These are phyloP conservation scores for Shargacucullia verbasci DNA, from an alignment of 2,888 invertebrate genomes.

Conservation along the genomic window DNA sequence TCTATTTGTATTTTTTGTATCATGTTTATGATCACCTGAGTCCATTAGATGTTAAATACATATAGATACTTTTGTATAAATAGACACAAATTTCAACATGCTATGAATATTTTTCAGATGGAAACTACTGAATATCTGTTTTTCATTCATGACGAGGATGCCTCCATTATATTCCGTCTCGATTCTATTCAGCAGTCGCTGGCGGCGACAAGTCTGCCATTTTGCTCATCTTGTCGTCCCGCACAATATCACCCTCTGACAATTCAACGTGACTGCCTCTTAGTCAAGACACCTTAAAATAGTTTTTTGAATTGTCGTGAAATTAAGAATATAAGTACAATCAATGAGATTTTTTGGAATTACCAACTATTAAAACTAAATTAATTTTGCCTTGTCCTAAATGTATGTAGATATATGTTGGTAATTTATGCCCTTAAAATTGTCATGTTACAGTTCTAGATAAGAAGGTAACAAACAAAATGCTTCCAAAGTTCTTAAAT, in stretches of 20 bases:
- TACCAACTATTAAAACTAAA: no score
- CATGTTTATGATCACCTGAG: no score
- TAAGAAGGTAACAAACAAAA: no score
- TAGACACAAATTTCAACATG: neutral
- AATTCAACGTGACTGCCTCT: conserved; percentile 18
- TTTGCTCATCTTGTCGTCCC: conserved; percentile 37
- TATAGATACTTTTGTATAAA: no score
- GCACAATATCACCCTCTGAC: conserved; percentile 40
- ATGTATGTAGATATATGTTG: no score
- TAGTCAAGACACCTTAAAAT: conserved; percentile 15
- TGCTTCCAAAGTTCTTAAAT: no score
- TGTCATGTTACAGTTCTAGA: no score
- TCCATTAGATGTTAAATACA: no score
- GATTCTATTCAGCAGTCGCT: conserved; percentile 52
- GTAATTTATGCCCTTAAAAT: no score
- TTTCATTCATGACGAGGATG: conserved; percentile 48
- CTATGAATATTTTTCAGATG: neutral
- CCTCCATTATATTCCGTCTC: conserved; percentile 51
- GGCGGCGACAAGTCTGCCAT: conserved; percentile 66
- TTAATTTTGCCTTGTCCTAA: no score
- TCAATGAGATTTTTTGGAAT: no score
- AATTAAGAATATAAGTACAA: neutral
- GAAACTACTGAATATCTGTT: conserved; percentile 29
- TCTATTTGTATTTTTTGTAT: no score
- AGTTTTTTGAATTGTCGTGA: conserved; percentile 15